These are phyloP conservation scores for Apotomis capreana DNA, from an alignment of 2,888 invertebrate genomes.

Conservation along the genomic window DNA sequence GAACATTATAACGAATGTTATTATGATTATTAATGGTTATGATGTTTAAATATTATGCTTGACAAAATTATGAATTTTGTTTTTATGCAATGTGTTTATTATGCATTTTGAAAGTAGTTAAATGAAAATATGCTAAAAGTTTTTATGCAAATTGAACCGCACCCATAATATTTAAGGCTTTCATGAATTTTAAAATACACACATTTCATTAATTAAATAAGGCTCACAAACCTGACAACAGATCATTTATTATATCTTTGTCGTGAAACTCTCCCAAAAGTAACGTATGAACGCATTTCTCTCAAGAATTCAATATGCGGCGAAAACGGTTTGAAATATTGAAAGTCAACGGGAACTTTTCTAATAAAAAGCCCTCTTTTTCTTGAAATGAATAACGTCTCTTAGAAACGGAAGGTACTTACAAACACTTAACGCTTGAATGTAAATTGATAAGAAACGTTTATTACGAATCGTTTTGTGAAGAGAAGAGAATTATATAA, in stretches of 20 bases:
- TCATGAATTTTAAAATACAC: no score
- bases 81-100: no score
- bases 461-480: slow-evolving; percentile 6
- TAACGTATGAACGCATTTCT: slow-evolving; percentile 40
- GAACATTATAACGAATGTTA: no score
- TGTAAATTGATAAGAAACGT: slow-evolving; percentile 31
- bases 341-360: slow-evolving; percentile 66
- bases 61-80: no score
- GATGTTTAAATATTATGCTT: no score
- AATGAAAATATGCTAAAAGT: no score
- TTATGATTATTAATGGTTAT: no score
- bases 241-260: slow-evolving; percentile 1
- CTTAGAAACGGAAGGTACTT: slow-evolving; percentile 34
- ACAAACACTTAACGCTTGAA: slow-evolving; percentile 36
- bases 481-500: neutral
- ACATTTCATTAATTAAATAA: neutral
- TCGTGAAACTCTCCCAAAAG: slow-evolving; percentile 18
- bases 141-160: no score
- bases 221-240: neutral
- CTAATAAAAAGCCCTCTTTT: slow-evolving; percentile 67
- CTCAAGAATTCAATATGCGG: slow-evolving; percentile 62
- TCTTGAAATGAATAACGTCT: slow-evolving; percentile 65
- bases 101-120: no score
- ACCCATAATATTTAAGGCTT: no score
- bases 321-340: slow-evolving; percentile 61